Evolutionary conservation across 1,140 invertebrate genomes (phyloP), one percentile per base, ranked within the genome.

Genomic region (Euschistus heros): DNA sequence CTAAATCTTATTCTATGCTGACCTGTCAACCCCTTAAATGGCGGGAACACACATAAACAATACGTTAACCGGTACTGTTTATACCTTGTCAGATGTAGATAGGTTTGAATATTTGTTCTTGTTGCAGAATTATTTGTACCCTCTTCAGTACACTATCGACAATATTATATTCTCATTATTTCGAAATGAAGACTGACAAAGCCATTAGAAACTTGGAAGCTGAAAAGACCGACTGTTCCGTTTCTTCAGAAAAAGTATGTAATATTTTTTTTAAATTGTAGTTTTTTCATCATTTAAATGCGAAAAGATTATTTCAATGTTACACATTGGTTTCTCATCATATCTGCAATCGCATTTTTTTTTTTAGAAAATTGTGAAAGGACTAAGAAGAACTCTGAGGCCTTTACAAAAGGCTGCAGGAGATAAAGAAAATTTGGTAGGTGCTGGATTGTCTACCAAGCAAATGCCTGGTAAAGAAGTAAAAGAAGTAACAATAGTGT

Each of bases 361-460:
- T 63, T 24, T 50, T 63, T 50, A 63, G 62, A 59, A 27, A 27
- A 14, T 57, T 59, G 55, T 61, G 10, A 67, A 66, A 66, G 66
- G 65, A n/a, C 15, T 63, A 5, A 44, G 68, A 27, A 67, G 70
- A 37, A 66, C 64, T 42, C 66, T 71, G 18, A 67, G 69, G 46
- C 67, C 70, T 30, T 62, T 71, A 17, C 70, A 71, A 60, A 65
- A 63, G n/a, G 65, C 69, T n/a, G 70, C 69, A 33, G 69, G 66
- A 5, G 69, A 69, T 26, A 70, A 70, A 64, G 70, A 71, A 66
- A 71, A 70, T 47, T 60, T 71, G 10, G 70, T 71, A 20, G 68
- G 70, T 10, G 67, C 66, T 20, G 70, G 70, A 0, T 66, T 67
- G 44, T 30, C 65, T 22, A 15, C 30, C 24, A 52, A 27, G 44